Evolutionary conservation across 2,113 vertebrate species (phyloP), one percentile per base, ranked within the genome.

Genomic region (Solea senegalensis): DNA sequence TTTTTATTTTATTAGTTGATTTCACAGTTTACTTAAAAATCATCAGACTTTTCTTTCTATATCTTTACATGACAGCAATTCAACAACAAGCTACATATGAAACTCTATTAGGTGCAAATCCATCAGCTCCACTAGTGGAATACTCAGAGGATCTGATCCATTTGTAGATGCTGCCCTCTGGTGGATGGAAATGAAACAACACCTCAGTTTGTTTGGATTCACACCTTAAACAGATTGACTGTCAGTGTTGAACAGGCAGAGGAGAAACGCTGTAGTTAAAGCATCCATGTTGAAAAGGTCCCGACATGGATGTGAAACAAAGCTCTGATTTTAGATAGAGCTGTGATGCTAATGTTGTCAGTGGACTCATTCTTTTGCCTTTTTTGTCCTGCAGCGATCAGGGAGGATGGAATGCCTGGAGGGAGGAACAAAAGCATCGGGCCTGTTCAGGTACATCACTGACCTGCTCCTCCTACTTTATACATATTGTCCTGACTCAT

Each of bases 361-460:
- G 8, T 11, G 4, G 8, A 34, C 11, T 52, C 8, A 16, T 26
- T 52, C 9, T 9, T 52, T 10, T 51, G 41, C 10, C 58, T 2
- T 91, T 61, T 70, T 46, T 57, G 3, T 81, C 69, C 21, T 61
- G 10, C 80, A 99, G 98, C 98, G 88, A 99, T 99, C 92, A 95
- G 98, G 87, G 98, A 99, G 89, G 98, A 99, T 86, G 98, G 98
- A 74, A 99, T 99, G 98, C 98, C 98, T 1, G 98, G 98, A 84
- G 98, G 98, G 68, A 94, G 98, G 78, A 99, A 99, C 91, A 99
- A 99, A 94, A 99, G 97, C 92, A 99, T 99, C 0, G 97, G 98
- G 51, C 98, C 98, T 66, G 97, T 99, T 81, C 97, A 99, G 96
- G 98, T 99, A 92, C 94, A 86, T 27, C 7, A 34, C 34, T 1